Base-by-base conservation (phyloP, 92 coral and sea anemone species). In the Actinostola sp. region DNA sequence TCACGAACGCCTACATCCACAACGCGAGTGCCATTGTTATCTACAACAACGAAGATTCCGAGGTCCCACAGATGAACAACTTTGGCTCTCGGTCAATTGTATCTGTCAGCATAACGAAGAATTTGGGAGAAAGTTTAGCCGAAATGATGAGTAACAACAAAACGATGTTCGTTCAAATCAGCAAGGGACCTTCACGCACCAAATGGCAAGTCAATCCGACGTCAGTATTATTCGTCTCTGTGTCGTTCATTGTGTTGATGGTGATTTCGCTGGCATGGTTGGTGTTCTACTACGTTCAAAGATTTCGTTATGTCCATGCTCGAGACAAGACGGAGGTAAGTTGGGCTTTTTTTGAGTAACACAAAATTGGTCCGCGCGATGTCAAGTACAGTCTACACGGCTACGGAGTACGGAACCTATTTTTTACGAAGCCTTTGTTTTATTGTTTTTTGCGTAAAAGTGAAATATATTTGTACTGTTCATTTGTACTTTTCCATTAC, bases 241-340 rank as follows among this genome's bases (percentile, higher is more conserved):
- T 95, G 2, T 91, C 99, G 14, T 95, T 95, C 35, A 95, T 95
- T 56, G 99, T 95, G 20, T 79, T 95, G 3, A 95, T 95, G 99
- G 99, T 95, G 24, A 95, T 95, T 16, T 95, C 99, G 20, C 75
- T 95, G 64, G 99, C 99, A 23, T 95, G 99, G 99, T 60, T 95
- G 63, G 97, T 95, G 9, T 95, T 91, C 71, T 95, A 95, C 52
- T 95, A 95, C 60, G 99, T 95, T 0, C 99, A 95, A 60, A 72
- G 99, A 72, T 95, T 95, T 71, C 97, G 99, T 0, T 91, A 92
- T 59, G 92, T 95, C 0, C 97, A 95, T 35, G 97, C 99, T 63
- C 89, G 99, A 26, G 99, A 95, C 72, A 95, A 91, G 71, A 95
- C 99, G 36, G 99, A 95, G 92, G 99, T 93, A 84, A 82, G 97